Evolutionary conservation across 2,888 invertebrate species (phyloP).

Genomic region (Agrotis puta): DNA sequence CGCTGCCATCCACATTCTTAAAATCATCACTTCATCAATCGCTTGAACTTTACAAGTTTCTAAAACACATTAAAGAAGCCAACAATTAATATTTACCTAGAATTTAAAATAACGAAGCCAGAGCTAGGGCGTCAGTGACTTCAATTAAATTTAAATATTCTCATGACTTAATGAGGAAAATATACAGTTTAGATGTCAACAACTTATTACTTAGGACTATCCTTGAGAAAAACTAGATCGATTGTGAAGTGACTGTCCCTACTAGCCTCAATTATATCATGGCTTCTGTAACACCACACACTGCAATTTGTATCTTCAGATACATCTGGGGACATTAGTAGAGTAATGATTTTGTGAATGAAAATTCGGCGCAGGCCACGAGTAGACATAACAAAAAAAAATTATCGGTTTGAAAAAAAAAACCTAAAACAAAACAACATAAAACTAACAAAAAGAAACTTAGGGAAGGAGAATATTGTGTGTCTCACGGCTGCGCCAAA

Average conservation of each 20-base stretch:
- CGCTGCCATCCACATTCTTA: no score
- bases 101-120: constrained; percentile 11
- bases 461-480: no score
- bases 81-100: background rate
- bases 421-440: no score
- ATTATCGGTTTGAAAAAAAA: no score
- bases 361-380: no score
- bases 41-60: background rate
- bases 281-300: constrained; percentile 39
- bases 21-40: no score
- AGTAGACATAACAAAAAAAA: no score
- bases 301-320: constrained; percentile 36
- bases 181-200: constrained; percentile 62
- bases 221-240: constrained; percentile 77
- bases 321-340: background rate
- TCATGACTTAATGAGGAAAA: constrained; percentile 46
- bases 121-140: constrained; percentile 1
- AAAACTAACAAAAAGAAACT: no score
- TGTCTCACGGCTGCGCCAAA: no score
- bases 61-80: background rate
- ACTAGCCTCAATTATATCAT: constrained; percentile 59
- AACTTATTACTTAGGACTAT: constrained; percentile 59
- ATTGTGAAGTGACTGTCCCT: constrained; percentile 66
- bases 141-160: constrained; percentile 46
- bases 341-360: no score